These are phyloP conservation scores for Lampropteryx suffumata DNA, from an alignment of 2,888 invertebrate genomes.

Conservation along the genomic window DNA sequence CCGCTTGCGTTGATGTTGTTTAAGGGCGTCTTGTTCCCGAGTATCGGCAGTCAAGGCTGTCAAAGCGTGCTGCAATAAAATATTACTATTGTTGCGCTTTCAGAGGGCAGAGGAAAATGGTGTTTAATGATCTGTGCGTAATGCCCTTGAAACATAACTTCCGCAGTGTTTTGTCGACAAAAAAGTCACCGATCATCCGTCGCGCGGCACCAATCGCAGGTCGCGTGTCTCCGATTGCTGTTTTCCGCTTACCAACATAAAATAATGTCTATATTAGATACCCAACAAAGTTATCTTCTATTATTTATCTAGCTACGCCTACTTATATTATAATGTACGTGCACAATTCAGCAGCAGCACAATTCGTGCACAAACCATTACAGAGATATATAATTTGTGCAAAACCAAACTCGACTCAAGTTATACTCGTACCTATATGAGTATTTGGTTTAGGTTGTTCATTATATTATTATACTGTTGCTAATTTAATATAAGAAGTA, in stretches of 20 bases:
- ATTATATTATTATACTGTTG: too few species aligned
- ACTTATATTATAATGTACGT: too few species aligned
- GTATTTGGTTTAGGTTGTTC: too few species aligned
- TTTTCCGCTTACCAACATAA: conserved; percentile 42
- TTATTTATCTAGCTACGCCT: too few species aligned
- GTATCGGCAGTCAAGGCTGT: conserved; percentile 58
- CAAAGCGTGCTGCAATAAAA: conserved; percentile 72
- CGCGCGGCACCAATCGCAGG: conserved; percentile 34
- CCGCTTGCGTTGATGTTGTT: background rate
- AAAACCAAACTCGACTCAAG: too few species aligned
- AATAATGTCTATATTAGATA: too few species aligned
- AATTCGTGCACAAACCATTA: too few species aligned
- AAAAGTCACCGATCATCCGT: conserved; percentile 54
- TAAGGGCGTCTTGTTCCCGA: conserved; percentile 1
- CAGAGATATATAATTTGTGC: too few species aligned
- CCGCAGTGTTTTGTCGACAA: conserved; percentile 73
- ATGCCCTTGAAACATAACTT: conserved; percentile 71
- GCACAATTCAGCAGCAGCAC: too few species aligned
- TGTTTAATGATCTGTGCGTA: conserved; percentile 77
- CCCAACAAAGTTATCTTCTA: too few species aligned
- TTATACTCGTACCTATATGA: too few species aligned
- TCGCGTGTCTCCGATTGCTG: conserved; percentile 38
- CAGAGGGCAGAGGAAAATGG: conserved; percentile 58
- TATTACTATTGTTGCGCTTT: conserved; percentile 57
- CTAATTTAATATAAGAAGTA: too few species aligned